phyloP scores from a whole-genome alignment of 2,888 invertebrate species.

The Syrphus vitripennis region DNA sequence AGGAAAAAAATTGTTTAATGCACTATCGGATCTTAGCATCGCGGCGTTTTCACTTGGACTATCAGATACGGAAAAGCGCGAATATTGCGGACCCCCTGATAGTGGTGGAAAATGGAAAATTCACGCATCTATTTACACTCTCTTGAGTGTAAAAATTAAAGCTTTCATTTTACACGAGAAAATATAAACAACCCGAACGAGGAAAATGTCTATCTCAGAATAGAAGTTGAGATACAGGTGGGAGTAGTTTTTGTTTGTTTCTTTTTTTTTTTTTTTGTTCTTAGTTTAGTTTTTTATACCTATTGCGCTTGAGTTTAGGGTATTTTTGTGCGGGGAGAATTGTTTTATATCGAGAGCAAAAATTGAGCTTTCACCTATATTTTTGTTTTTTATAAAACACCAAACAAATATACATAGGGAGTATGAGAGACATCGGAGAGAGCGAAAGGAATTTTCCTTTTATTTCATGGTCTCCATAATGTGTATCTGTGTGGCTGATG shows the following conservation, averaged over 20 bases:
- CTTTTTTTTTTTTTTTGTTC: neutral
- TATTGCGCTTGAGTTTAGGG: slow-evolving; percentile 16
- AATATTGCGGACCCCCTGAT: slow-evolving; percentile 68
- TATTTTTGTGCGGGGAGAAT: neutral
- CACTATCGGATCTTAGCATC: slow-evolving; percentile 70
- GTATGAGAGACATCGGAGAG: slow-evolving; percentile 17
- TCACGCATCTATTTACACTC: slow-evolving; percentile 55
- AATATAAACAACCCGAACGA: neutral
- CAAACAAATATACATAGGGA: neutral
- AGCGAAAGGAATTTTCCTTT: slow-evolving; percentile 46
- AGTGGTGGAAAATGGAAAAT: slow-evolving; percentile 39
- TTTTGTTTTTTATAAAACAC: neutral
- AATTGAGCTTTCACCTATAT: slow-evolving; percentile 67
- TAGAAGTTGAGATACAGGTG: slow-evolving; percentile 46
- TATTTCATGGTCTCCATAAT: neutral
- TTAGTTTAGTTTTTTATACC: neutral
- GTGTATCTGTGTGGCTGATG: neutral
- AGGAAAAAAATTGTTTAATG: slow-evolving; percentile 59
- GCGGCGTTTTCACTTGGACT: slow-evolving; percentile 71
- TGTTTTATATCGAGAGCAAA: neutral
- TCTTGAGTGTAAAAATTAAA: slow-evolving; percentile 60
- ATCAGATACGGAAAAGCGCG: slow-evolving; percentile 68
- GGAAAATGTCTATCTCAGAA: neutral
- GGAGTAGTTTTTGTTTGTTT: slow-evolving; percentile 15
- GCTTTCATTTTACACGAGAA: slow-evolving; percentile 43